These are phyloP conservation scores for Bimastos eiseni DNA, from an alignment of 2,888 invertebrate species.

Conservation along the genomic window DNA sequence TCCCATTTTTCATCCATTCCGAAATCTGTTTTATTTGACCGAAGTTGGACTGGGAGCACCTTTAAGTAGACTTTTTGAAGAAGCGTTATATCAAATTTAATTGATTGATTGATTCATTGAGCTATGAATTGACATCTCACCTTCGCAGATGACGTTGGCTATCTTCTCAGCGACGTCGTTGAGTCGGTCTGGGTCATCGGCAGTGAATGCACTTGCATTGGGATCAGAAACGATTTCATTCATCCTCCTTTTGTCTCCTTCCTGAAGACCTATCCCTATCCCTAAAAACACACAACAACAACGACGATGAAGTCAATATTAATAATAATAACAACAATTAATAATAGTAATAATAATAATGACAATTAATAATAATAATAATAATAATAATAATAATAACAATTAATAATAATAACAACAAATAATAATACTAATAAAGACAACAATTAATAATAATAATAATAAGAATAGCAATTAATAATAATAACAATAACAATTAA, in stretches of 20 bases:
- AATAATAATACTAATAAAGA: too few relatives aligned
- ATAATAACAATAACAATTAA: too few relatives aligned
- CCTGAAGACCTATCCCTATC: constrained; percentile 36
- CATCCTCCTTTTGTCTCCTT: constrained; percentile 32
- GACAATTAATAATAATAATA: neutral
- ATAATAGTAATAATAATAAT: neutral
- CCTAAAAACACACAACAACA: constrained; percentile 19
- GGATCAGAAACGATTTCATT: constrained; percentile 33
- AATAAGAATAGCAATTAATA: too few relatives aligned
- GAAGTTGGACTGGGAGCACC: too few relatives aligned
- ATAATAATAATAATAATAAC: neutral
- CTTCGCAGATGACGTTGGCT: constrained; percentile 40
- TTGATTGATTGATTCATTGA: too few relatives aligned
- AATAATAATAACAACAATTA: neutral
- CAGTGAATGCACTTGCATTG: constrained; percentile 28
- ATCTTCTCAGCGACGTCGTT: constrained; percentile 36
- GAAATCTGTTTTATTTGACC: too few relatives aligned
- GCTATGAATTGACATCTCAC: constrained; percentile 24
- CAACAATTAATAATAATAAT: too few relatives aligned
- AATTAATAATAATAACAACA: too few relatives aligned
- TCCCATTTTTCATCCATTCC: too few relatives aligned
- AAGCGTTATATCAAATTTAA: too few relatives aligned
- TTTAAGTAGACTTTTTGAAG: too few relatives aligned
- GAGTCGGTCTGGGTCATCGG: constrained; percentile 32
- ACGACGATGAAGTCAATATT: neutral